Percentiles rank a stretch among this genome's conserved stretches.
Conservation (phyloP, 2,797 vertebrate genomes). For the Atherinosoma microstoma region DNA sequence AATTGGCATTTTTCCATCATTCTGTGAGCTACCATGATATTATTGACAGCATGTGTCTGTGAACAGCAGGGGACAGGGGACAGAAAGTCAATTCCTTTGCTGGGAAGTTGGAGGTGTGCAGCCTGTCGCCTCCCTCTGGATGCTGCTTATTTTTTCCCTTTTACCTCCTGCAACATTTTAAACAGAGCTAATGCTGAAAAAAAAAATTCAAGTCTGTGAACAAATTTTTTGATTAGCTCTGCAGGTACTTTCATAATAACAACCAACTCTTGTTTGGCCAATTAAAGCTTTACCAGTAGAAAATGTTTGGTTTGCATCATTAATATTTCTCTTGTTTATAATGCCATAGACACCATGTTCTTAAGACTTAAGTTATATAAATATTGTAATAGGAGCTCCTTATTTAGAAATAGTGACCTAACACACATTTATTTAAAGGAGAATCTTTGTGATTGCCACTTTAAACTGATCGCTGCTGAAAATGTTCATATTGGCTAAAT, state of each 20-base stretch:
- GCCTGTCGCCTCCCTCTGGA: not conserved
- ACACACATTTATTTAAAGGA: not conserved
- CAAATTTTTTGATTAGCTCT: not conserved
- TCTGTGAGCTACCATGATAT: not conserved
- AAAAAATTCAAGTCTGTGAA: not conserved
- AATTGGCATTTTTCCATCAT: not conserved
- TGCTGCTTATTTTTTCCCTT: not conserved
- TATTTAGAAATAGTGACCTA: not conserved
- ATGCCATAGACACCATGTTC: not conserved
- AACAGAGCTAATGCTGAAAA: not conserved
- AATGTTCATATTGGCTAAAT: not conserved
- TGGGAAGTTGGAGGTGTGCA: constrained; percentile 1
- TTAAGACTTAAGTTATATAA: not conserved
- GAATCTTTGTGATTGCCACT: constrained; percentile 6
- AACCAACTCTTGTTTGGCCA: not conserved
- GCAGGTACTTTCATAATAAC: not conserved
- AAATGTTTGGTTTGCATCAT: not conserved
- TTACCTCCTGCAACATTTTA: not conserved
- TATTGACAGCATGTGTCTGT: not conserved
- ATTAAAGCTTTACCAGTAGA: not conserved
- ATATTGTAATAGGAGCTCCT: not conserved
- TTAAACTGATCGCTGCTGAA: not conserved
- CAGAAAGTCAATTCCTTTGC: constrained; percentile 1
- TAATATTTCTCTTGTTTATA: not conserved
- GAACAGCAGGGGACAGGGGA: not conserved